A percentile compares a stretch with the other conserved stretches of the same genome.
These are phyloP conservation scores for Aegypius monachus DNA, from an alignment of 2,113 vertebrate genomes.

Conservation along the genomic window DNA sequence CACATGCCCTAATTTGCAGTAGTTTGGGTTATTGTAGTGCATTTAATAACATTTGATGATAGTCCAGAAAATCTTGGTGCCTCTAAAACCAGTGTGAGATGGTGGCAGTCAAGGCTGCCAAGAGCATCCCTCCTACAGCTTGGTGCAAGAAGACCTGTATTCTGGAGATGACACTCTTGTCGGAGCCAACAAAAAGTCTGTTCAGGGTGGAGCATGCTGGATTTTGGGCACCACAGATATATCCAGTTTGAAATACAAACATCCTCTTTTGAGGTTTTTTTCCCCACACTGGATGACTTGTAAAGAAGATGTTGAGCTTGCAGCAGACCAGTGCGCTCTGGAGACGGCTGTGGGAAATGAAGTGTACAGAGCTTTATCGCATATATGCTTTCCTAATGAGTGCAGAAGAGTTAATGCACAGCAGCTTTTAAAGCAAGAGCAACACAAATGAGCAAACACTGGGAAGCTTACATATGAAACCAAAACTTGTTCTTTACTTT, in stretches of 20 bases:
- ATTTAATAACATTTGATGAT: neutral
- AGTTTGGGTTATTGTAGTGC: neutral
- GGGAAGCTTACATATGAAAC: neutral
- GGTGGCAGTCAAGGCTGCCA: neutral
- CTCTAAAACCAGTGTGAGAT: neutral
- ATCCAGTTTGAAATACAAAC: neutral
- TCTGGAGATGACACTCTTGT: neutral
- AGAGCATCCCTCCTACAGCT: neutral
- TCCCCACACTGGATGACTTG: neutral
- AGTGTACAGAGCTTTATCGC: neutral
- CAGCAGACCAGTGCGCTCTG: neutral
- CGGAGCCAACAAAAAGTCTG: rapidly evolving
- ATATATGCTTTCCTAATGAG: neutral
- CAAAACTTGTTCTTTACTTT: neutral
- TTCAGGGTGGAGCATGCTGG: neutral
- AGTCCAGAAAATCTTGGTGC: neutral
- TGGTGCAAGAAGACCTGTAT: neutral
- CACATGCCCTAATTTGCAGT: neutral
- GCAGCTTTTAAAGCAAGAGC: neutral
- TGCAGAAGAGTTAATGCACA: neutral
- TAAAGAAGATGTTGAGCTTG: neutral
- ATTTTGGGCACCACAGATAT: neutral
- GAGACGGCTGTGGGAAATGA: neutral
- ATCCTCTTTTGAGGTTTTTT: neutral
- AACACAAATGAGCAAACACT: neutral